Evolutionary conservation across 2,797 vertebrate genomes (phyloP).

Genomic region (Saxicola maurus): DNA sequence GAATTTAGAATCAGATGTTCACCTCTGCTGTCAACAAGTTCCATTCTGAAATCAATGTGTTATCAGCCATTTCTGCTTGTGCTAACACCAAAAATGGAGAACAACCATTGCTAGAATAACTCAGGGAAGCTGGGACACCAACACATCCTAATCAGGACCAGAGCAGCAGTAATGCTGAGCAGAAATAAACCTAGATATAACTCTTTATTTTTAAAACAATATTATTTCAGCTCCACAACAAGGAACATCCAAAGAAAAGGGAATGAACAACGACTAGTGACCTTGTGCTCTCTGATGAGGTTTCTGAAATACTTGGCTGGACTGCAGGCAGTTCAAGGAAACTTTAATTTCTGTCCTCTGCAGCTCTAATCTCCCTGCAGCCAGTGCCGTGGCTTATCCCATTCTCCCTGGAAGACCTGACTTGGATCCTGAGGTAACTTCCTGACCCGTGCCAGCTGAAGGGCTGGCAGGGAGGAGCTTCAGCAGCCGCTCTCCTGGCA

Average conservation of each 20-base stretch:
- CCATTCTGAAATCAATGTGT: background rate
- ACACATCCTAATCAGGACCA: fast-evolving
- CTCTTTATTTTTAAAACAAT: background rate
- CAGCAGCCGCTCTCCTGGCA: background rate
- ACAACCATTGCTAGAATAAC: background rate
- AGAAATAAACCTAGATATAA: background rate
- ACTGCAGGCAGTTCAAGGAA: background rate
- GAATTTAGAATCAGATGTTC: background rate
- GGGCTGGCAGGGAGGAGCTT: background rate
- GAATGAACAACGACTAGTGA: fast-evolving
- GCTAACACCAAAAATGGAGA: background rate
- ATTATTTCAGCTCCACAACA: fast-evolving
- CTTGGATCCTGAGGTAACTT: background rate
- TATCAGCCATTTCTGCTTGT: background rate
- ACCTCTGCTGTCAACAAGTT: background rate
- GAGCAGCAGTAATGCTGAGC: background rate
- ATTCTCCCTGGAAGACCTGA: background rate
- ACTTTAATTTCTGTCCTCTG: background rate
- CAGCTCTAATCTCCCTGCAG: background rate
- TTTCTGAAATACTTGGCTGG: background rate
- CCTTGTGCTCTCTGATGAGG: background rate
- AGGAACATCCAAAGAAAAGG: background rate
- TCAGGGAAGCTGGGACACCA: background rate
- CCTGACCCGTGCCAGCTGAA: background rate
- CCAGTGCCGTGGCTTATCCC: background rate